A percentile compares a stretch with the other conserved stretches of the same genome.
Evolutionary conservation across 92 coral and sea anemone genomes (phyloP).

Genomic region (Bergia sp.): DNA sequence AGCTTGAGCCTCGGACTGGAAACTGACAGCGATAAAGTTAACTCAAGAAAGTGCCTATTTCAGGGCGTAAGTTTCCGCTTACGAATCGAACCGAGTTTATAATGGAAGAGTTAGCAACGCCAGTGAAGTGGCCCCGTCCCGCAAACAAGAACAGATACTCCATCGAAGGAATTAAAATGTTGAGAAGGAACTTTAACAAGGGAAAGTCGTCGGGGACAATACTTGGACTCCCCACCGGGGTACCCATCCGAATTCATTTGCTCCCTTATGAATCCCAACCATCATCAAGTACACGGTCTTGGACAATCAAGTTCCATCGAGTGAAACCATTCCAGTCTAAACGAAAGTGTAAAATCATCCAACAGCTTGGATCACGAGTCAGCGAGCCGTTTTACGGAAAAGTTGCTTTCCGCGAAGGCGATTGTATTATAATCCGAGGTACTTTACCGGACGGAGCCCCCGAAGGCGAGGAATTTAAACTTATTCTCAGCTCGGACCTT

Average conservation of each 20-base stretch:
- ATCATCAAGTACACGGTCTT: constrained; percentile 33
- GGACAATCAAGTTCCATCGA: constrained; percentile 41
- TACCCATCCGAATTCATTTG: constrained; percentile 34
- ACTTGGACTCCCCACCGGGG: constrained; percentile 42
- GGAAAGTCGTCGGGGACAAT: constrained; percentile 39
- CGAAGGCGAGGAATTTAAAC: constrained; percentile 40
- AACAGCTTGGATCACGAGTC: constrained; percentile 41
- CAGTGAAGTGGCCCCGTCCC: constrained; percentile 23
- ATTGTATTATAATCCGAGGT: constrained; percentile 39
- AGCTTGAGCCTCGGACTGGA: background rate
- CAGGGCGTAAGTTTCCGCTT: background rate
- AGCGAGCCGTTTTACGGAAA: constrained; percentile 46
- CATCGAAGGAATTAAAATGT: constrained; percentile 40
- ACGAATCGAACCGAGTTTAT: background rate
- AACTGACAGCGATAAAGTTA: background rate
- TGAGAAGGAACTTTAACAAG: constrained; percentile 27
- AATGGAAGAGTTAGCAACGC: constrained; percentile 36
- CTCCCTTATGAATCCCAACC: constrained; percentile 45
- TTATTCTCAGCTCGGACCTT: constrained; percentile 36
- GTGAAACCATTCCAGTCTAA: constrained; percentile 38
- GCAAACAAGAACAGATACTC: constrained; percentile 39
- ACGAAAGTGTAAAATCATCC: constrained; percentile 40
- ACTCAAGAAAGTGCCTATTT: background rate
- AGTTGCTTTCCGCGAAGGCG: constrained; percentile 48
- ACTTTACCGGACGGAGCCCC: constrained; percentile 38